phyloP scores from a whole-genome alignment of 1,140 invertebrate genomes.

The Drosophila yakuba region DNA sequence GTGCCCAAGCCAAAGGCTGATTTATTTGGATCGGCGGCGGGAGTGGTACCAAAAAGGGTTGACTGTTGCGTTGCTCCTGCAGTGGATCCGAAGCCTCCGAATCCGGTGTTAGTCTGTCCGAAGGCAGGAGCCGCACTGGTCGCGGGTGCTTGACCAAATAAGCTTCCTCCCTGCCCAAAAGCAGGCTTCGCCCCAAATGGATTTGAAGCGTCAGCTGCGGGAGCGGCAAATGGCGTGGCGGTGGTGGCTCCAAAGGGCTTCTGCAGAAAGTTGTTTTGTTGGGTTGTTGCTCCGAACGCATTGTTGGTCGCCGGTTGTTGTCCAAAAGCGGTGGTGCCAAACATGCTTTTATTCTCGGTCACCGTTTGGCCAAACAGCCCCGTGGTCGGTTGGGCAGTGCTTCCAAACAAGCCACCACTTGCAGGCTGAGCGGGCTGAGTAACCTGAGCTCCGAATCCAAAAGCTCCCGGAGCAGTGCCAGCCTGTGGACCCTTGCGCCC shows the following conservation, averaged over 20 bases:
- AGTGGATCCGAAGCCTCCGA: constrained; percentile 82
- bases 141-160: constrained; percentile 76
- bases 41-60: constrained; percentile 83
- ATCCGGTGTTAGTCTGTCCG: constrained; percentile 80
- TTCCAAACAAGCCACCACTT: constrained; percentile 84
- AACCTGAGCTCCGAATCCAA: constrained; percentile 85
- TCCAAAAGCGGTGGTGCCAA: constrained; percentile 78
- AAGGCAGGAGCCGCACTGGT: constrained; percentile 82
- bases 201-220: constrained; percentile 84
- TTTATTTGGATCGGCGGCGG: constrained; percentile 86
- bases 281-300: constrained; percentile 84
- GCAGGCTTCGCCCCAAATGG: constrained; percentile 84
- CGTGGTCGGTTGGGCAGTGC: constrained; percentile 63
- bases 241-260: constrained; percentile 86
- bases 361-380: constrained; percentile 84
- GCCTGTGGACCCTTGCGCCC: constrained; percentile 91
- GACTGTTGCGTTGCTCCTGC: constrained; percentile 78
- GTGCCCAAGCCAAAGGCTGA: constrained; percentile 85
- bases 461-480: constrained; percentile 85
- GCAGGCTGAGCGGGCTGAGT: constrained; percentile 66
- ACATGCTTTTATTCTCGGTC: constrained; percentile 72
- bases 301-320: constrained; percentile 76
- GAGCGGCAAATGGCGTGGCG: constrained; percentile 87
- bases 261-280: constrained; percentile 70
- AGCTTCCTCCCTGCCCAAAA: constrained; percentile 75